Evolutionary conservation across 2,113 vertebrate genomes (phyloP).

Genomic region (Solenodon paradoxus): DNA sequence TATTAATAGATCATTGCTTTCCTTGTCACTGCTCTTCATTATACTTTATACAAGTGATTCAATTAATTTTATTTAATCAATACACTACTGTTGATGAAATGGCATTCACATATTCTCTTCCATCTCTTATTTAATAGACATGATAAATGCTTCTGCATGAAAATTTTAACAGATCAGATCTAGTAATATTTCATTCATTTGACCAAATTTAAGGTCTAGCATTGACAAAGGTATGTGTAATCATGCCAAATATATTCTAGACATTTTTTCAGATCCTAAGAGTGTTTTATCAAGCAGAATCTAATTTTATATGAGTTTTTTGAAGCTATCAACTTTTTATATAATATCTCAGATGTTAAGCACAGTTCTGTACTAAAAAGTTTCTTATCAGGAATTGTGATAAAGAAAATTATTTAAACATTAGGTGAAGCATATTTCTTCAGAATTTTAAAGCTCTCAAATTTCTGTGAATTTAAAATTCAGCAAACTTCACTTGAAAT

Average conservation of each 20-base stretch:
- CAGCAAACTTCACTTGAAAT: slow-evolving; percentile 20
- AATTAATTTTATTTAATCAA: background rate
- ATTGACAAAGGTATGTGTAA: background rate
- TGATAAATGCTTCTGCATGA: background rate
- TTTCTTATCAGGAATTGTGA: background rate
- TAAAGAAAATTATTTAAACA: background rate
- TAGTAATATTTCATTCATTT: background rate
- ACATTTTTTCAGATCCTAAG: background rate
- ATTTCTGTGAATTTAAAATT: slow-evolving; percentile 64
- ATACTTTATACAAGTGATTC: background rate
- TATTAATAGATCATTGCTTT: background rate
- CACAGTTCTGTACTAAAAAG: background rate
- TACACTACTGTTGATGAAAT: too few species aligned
- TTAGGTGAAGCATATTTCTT: slow-evolving; percentile 46
- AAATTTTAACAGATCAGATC: background rate
- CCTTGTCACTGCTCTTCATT: background rate
- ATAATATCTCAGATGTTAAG: background rate
- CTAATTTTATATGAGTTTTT: background rate
- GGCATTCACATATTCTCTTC: background rate
- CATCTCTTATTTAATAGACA: background rate
- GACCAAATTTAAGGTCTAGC: background rate
- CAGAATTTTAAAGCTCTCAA: slow-evolving; percentile 57
- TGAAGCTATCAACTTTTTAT: background rate
- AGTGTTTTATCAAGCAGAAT: background rate
- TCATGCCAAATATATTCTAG: background rate